A percentile compares a stretch with the other conserved stretches of the same genome.
These are phyloP conservation scores for Pseudorasbora parva DNA, from an alignment of 2,113 vertebrate genomes.

Conservation along the genomic window DNA sequence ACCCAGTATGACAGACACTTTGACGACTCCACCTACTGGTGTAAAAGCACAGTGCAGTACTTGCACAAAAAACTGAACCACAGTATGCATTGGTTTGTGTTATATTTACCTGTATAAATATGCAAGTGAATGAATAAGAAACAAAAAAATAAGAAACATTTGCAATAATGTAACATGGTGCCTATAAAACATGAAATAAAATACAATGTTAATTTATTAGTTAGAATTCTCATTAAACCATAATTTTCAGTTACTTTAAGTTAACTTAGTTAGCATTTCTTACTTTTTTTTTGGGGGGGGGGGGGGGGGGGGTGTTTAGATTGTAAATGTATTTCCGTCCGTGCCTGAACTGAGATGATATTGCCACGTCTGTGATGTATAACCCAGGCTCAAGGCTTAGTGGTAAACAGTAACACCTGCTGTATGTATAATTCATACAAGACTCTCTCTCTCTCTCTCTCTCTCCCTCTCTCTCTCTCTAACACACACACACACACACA, in stretches of 20 bases:
- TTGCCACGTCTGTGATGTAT: constrained; percentile 36
- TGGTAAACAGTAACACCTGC: constrained; percentile 61
- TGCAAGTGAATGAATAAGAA: background rate
- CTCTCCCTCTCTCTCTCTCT: no score
- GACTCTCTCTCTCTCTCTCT: constrained; percentile 35
- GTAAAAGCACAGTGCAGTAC: constrained; percentile 30
- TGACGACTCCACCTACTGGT: constrained; percentile 67
- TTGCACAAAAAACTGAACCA: background rate
- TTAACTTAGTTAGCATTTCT: background rate
- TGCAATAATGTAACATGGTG: background rate
- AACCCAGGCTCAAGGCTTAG: constrained; percentile 42
- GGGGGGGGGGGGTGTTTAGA: background rate
- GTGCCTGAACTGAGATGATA: constrained; percentile 38
- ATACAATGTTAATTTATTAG: constrained; percentile 3
- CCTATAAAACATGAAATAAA: background rate
- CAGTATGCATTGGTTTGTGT: constrained; percentile 28
- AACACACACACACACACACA: constrained; percentile 41
- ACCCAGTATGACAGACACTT: background rate
- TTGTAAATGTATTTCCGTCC: constrained; percentile 19
- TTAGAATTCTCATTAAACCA: background rate
- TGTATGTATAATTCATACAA: constrained; percentile 60
- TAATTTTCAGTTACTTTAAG: background rate
- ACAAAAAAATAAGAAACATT: background rate
- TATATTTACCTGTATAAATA: background rate
- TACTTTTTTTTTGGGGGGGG: background rate